These are phyloP conservation scores for Steatornis caripensis DNA, from an alignment of 2,113 vertebrate species.

Conservation along the genomic window DNA sequence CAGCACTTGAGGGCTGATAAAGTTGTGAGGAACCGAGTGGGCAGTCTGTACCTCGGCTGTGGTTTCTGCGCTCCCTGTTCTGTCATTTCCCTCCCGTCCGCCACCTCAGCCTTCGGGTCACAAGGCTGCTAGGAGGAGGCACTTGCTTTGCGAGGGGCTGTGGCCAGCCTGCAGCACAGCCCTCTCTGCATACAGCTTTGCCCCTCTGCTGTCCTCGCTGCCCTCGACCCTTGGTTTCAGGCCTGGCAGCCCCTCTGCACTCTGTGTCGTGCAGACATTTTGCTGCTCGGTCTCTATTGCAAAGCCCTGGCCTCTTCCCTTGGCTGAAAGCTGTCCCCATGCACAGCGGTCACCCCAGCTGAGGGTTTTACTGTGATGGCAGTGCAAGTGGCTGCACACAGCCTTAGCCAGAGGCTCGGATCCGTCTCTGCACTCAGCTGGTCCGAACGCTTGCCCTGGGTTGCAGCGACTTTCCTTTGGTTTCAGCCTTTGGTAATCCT, in stretches of 20 bases:
- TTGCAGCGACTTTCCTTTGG: background rate
- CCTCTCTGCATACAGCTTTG: background rate
- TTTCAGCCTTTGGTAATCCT: background rate
- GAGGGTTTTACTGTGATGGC: background rate
- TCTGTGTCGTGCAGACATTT: background rate
- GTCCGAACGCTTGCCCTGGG: background rate
- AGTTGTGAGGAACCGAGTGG: background rate
- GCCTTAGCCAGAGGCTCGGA: background rate
- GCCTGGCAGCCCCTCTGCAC: background rate
- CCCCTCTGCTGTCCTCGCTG: background rate
- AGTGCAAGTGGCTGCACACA: background rate
- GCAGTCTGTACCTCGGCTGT: background rate
- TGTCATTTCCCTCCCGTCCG: background rate
- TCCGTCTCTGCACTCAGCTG: background rate
- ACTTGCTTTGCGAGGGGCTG: background rate
- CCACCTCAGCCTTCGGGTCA: background rate
- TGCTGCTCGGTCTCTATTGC: background rate
- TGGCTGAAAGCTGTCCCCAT: background rate
- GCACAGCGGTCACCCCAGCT: background rate
- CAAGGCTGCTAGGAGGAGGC: background rate
- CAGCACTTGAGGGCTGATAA: background rate
- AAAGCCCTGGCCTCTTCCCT: background rate
- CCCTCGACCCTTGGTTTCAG: background rate
- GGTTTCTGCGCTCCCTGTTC: background rate
- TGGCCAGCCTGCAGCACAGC: background rate